These are phyloP conservation scores for Drosophila kanekoi DNA, from an alignment of 2,888 invertebrate species.

Conservation along the genomic window DNA sequence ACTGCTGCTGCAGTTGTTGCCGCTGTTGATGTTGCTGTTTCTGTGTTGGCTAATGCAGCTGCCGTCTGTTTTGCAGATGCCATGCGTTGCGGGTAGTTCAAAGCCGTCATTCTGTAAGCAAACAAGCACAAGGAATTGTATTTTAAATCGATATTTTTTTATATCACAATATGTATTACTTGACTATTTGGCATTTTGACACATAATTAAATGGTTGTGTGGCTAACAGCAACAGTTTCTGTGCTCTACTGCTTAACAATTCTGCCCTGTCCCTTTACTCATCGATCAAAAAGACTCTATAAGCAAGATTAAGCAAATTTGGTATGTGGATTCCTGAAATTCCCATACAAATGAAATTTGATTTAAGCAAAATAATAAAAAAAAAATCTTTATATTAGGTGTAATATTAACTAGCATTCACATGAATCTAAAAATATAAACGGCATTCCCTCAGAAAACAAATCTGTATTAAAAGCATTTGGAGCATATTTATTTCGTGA, in stretches of 20 bases:
- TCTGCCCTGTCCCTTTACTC: too few species aligned
- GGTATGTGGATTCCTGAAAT: not conserved
- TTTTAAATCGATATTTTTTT: not conserved
- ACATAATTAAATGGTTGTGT: not conserved
- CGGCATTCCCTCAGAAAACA: not conserved
- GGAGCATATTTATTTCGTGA: not conserved
- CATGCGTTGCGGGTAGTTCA: conserved; percentile 71
- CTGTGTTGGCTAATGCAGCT: conserved; percentile 63
- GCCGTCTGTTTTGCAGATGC: conserved; percentile 63
- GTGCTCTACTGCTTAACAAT: not conserved
- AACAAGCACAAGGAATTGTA: conserved; percentile 1
- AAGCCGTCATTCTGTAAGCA: conserved; percentile 77
- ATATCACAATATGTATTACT: not conserved
- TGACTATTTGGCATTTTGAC: conserved; percentile 7
- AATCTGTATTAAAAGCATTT: not conserved
- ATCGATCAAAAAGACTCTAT: not conserved
- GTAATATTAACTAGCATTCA: too few species aligned
- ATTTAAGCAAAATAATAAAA: too few species aligned
- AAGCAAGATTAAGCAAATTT: not conserved
- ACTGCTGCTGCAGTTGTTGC: conserved; percentile 38
- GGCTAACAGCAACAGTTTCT: not conserved
- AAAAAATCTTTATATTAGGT: too few species aligned
- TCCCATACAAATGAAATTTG: not conserved
- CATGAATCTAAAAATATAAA: not conserved
- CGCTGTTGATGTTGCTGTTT: conserved; percentile 40